These are phyloP conservation scores for Heliconius ethilla DNA, from an alignment of 2,888 invertebrate genomes.

Conservation along the genomic window DNA sequence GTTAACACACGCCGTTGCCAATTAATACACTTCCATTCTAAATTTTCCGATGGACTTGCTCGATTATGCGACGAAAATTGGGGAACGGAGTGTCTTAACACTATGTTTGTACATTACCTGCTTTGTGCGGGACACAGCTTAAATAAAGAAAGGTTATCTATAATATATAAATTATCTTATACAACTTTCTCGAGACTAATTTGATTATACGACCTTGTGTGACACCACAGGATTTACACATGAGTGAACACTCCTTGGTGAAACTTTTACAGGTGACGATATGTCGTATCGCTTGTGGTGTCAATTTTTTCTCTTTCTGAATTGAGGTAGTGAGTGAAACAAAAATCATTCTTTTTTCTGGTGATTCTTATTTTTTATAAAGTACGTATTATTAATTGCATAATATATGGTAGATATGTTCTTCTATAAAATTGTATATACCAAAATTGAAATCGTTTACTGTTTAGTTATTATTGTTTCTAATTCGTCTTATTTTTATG, in stretches of 20 bases:
- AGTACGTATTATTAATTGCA: not conserved
- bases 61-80: too few relatives aligned
- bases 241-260: conserved; percentile 50
- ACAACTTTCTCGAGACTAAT: conserved; percentile 36
- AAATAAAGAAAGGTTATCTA: conserved; percentile 24
- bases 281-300: conserved; percentile 26
- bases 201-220: conserved; percentile 47
- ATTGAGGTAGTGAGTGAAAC: too few relatives aligned
- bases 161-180: conserved; percentile 22
- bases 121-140: too few relatives aligned
- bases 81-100: too few relatives aligned
- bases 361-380: not conserved
- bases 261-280: conserved; percentile 45
- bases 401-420: not conserved
- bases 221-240: conserved; percentile 52
- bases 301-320: not conserved
- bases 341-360: too few relatives aligned
- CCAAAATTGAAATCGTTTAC: not conserved
- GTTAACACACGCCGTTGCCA: too few relatives aligned
- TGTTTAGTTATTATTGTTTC: not conserved
- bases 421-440: not conserved
- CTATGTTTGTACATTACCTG: too few relatives aligned
- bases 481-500: too few relatives aligned
- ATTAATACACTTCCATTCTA: too few relatives aligned
- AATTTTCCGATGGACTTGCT: too few relatives aligned